Conservation (phyloP, 2,888 invertebrate species). For the Limnephilus auricula region DNA sequence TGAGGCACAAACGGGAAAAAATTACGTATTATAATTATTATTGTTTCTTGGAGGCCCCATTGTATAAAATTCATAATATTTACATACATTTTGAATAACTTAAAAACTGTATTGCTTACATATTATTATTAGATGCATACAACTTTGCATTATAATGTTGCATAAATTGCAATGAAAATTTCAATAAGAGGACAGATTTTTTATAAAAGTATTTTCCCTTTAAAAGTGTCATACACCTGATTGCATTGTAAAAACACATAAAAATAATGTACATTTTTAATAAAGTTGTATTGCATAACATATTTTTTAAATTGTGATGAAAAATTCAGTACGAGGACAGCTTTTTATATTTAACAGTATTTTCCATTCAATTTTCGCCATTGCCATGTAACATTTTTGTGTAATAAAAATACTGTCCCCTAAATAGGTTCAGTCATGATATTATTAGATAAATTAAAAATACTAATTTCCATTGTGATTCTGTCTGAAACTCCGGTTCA, state of each 20-base stretch:
- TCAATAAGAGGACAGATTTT: too few species aligned
- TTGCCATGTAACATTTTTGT: too few species aligned
- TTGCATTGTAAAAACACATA: too few species aligned
- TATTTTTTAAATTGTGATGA: not conserved
- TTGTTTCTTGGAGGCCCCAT: not conserved
- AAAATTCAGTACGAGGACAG: not conserved
- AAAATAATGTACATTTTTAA: too few species aligned
- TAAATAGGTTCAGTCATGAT: not conserved
- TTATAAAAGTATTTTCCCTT: too few species aligned
- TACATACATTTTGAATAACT: not conserved
- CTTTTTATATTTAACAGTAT: not conserved
- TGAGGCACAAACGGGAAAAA: not conserved
- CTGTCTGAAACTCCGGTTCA: too few species aligned
- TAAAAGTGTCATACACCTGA: too few species aligned
- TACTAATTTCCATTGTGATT: too few species aligned
- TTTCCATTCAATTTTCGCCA: too few species aligned
- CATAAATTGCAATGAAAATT: too few species aligned
- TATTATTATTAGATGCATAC: not conserved
- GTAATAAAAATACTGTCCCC: not conserved
- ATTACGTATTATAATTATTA: not conserved
- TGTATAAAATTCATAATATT: not conserved
- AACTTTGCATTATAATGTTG: not conserved
- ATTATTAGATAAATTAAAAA: too few species aligned
- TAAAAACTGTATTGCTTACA: not conserved
- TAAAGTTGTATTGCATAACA: too few species aligned